phyloP scores from a whole-genome alignment of 2,888 invertebrate genomes.

The Xylota sylvarum region DNA sequence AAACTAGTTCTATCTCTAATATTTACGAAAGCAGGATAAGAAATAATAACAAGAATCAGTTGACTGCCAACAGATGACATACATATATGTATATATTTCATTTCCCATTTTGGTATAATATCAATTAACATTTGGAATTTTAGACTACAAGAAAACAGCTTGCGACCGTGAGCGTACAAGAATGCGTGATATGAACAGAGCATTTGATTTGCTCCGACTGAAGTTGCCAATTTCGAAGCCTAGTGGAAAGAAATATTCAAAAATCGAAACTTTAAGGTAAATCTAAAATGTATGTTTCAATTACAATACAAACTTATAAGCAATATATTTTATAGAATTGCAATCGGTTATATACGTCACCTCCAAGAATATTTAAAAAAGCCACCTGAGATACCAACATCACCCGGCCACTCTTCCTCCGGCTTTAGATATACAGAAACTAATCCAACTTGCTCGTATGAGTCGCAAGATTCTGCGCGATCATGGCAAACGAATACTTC shows the following conservation, averaged over 20 bases:
- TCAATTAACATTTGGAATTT: conserved; percentile 14
- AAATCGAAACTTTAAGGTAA: conserved; percentile 93
- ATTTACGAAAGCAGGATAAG: too few relatives aligned
- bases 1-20: too few relatives aligned
- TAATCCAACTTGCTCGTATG: conserved; percentile 60
- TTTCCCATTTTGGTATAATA: background rate
- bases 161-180: conserved; percentile 93
- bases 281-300: background rate
- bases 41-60: too few relatives aligned
- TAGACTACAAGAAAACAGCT: conserved; percentile 93
- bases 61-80: too few relatives aligned
- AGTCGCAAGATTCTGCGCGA: conserved; percentile 44
- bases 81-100: background rate
- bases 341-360: conserved; percentile 91
- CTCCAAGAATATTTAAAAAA: conserved; percentile 86
- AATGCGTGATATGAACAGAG: conserved; percentile 94
- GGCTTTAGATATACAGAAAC: conserved; percentile 34
- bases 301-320: conserved; percentile 1
- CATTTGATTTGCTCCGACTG: conserved; percentile 91
- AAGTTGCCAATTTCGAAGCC: conserved; percentile 92
- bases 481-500: conserved; percentile 54
- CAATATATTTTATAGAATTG: conserved; percentile 86
- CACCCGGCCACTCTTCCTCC: conserved; percentile 2
- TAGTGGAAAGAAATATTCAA: conserved; percentile 93
- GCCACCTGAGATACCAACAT: conserved; percentile 38